Base-by-base conservation (phyloP, 2,797 vertebrate genomes). In the Diplodus sargus region DNA sequence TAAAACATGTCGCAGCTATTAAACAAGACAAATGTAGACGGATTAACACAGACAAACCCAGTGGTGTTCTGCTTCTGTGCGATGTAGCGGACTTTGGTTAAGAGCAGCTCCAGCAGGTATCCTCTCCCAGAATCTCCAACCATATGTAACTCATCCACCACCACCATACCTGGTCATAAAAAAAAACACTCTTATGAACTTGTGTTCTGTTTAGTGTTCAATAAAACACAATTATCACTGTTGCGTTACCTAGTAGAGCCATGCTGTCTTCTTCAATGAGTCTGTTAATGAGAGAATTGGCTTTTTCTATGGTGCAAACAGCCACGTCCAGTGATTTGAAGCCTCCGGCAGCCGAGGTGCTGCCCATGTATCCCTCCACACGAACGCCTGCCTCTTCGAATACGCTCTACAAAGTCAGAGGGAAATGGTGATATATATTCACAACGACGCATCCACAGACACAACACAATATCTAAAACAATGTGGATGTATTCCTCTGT, bases 101-200 rank as follows among this genome's bases (percentile, higher is more conserved):
- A 89, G 53, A 99, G 94, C 78, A 99, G 96, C 80, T 99, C 98
- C 60, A 99, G 92, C 25, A 99, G 93, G 88, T 99, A 99, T 17
- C 98, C 98, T 90, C 98, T 95, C 70, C 97, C 95, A 73, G 96
- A 94, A 83, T 99, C 98, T 76, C 97, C 98, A 78, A 99, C 85
- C 98, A 99, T 99, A 87, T 99, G 98, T 56, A 99, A 91, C 85
- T 99, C 98, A 86, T 99, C 98, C 28, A 99, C 97, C 74, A 99
- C 97, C 70, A 99, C 96, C 91, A 97, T 96, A 86, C 97, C 98
- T 99, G 65, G 70, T 80, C 87, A 14, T 7, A 74, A 5, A 83
- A 56, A 75, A 49, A 52, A 53, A 88, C 45, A 70, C 23, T 66
- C 14, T 43, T 52, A 56, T 0, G 45, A 69, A 75, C 15, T 30